Conservation (phyloP, 2,888 invertebrate species). For the Coremacera marginata region DNA sequence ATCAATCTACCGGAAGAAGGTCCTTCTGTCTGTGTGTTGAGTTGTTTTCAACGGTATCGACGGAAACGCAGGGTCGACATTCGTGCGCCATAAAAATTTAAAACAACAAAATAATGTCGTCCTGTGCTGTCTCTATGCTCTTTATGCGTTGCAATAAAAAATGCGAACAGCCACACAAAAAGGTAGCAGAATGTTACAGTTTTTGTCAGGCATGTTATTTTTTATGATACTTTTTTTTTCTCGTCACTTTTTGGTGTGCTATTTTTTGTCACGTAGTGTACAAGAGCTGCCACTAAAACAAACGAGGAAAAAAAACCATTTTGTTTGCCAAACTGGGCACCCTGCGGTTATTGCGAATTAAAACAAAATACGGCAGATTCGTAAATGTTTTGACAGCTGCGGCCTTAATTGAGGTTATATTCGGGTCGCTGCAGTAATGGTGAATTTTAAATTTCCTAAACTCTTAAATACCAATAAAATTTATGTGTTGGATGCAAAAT, state of each 20-base stretch:
- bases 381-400: slow-evolving; percentile 24
- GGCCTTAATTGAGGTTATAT: not conserved
- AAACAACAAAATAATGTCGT: slow-evolving; percentile 11
- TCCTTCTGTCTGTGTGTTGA: not conserved
- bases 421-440: no score
- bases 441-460: no score
- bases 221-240: not conserved
- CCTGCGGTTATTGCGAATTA: slow-evolving; percentile 24
- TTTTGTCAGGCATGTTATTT: not conserved
- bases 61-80: not conserved
- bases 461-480: no score
- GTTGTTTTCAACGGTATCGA: not conserved
- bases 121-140: not conserved
- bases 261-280: not conserved
- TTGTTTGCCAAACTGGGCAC: slow-evolving; percentile 8
- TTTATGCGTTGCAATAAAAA: slow-evolving; percentile 11
- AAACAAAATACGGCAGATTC: slow-evolving; percentile 17
- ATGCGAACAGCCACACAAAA: not conserved
- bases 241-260: no score
- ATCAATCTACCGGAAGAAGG: slow-evolving; percentile 34
- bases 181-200: not conserved
- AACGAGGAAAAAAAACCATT: not conserved
- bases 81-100: slow-evolving; percentile 13
- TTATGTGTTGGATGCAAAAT: no score
- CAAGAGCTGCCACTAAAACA: not conserved